Evolutionary conservation across 2,113 vertebrate genomes (phyloP), one percentile per base, ranked within the genome.

Genomic region (Formicarius rufipectus): DNA sequence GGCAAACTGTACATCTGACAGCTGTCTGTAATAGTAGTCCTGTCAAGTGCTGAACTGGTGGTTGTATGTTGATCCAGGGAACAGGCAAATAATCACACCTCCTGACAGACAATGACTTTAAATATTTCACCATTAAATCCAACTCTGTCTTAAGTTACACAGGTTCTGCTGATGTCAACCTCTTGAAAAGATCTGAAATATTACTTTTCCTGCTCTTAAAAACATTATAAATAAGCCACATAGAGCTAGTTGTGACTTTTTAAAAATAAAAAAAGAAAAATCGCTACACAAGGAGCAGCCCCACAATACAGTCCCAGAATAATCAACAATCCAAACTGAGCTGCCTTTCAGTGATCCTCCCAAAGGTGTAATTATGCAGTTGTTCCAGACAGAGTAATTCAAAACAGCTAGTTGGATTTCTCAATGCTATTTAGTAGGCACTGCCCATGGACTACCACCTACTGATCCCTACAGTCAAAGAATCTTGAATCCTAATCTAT

Each of bases 221-320:
- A 90, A 37, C 10, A 19, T 14, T 10, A n/a, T 10, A 79, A 82
- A 31, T 39, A 31, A 35, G 39, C 39, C 42, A 18, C 37, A 27
- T 2, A 67, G 21, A 23, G 86, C 52, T 2, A 35, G 44, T 10
- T 2, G 19, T 19, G 55, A 55, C 24, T 27, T 24, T 27, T 66
- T 71, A 64, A 30, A 68, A 45, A 42, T 9, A 17, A 75, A 27
- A n/a, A 50, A 67, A 68, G 22, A 28, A 31, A 47, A 64, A 33
- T 31, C 17, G 33, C 33, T 16, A 3, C 18, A 20, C 7, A 8
- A 0, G 0, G 8, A 55, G 19, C 19, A 33, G 40, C 18, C 12
- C 33, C 24, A 7, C 18, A 7, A 6, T 19, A 3, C 12, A 42
- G 11, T 6, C 19, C 52, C 35, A 68, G 66, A 47, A 68, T 1